Base-by-base conservation (phyloP, 2,888 invertebrate genomes). In the Thyatira batis region DNA sequence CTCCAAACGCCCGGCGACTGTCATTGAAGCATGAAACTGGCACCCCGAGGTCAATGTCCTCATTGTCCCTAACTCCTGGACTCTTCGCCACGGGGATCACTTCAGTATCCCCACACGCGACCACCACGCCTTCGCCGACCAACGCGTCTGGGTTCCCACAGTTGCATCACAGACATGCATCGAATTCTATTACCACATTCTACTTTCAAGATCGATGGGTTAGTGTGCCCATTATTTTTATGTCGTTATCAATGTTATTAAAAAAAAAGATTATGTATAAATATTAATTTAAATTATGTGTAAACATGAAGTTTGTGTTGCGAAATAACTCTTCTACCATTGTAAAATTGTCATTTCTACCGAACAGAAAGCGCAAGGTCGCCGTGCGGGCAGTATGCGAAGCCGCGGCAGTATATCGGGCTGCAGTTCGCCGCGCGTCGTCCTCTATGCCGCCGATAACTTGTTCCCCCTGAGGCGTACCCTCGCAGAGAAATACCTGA, bases 401-500 rank as follows among this genome's bases (percentile, higher is more conserved):
- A 87, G 85, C 53, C 89, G 92, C 61, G 88, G 80, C 69, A 91
- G 82, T 61, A 87, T 89, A 62, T 88, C 90, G 0, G 93, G 93
- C 55, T 83, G 87, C 55, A 83, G 76, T 3, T 77, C 92, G 45
- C 95, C 95, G 3, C 93, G 95, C 43, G 95, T 96, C 1, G 93
- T 94, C 9, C 87, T 96, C 49, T 97, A 97, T 75, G 95, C 96
- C 59, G 94, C 95, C 0, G 93, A 94, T 11, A 91, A 93, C 44
- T 92, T 98, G 52, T 95, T 98, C 74, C 95, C 96, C 45, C 93
- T 98, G 3, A 96, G 94, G 76, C 94, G 95, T 61, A 94, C 95
- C 54, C 93, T 98, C 52, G 98, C 97, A 0, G 95, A 96, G 73
- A 95, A 96, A 78, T 98, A 98, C 79, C 93, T 95, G 51, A 87